Evolutionary conservation across 2,113 vertebrate species (phyloP), one percentile per base, ranked within the genome.

Genomic region (Nesogale talazaci): DNA sequence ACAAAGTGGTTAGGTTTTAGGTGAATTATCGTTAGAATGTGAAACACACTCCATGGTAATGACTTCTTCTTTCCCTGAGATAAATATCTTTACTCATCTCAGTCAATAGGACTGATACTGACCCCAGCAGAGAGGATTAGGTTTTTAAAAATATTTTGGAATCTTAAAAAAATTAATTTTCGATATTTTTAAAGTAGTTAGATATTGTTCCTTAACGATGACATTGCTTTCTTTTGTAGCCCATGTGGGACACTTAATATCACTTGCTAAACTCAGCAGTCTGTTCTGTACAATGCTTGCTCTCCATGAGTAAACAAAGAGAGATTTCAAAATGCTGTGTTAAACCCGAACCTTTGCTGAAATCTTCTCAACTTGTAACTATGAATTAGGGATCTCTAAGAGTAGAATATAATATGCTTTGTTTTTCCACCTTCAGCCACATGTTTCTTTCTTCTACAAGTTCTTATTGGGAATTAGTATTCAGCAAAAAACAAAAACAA

Each of bases 1-100:
- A 29, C 23, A 65, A 75, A 61, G 67, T 11, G 57, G 31, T 19
- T 70, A 42, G 20, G 59, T 25, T 46, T 82, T 34, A 83, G 2
- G 20, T 8, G 4, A 34, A 15, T 88, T 89, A 89, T 59, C 83
- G 79, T 89, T 83, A 70, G 89, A 89, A 70, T 83, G 69, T 52
- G 83, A 90, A 85, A 79, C 63, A 3, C 17, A 83, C 4, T 15
- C 29, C 29, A 42, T 40, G 11, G 3, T 29, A 57, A 27, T 87
- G 20, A 67, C 75, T 70, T 80, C 31, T 42, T 31, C 61, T 72
- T 93, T 89, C n/a, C 25, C 75, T 74, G 11, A 19, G 46, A 75
- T 81, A 23, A 40, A 22, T 86, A 52, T 52, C 14, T 52, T 52
- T 52, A 52, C 46, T 52, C 9, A 52, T 52, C 10, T 52, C 46